Conservation (phyloP, 2,113 vertebrate species). For the Gulo gulo region DNA sequence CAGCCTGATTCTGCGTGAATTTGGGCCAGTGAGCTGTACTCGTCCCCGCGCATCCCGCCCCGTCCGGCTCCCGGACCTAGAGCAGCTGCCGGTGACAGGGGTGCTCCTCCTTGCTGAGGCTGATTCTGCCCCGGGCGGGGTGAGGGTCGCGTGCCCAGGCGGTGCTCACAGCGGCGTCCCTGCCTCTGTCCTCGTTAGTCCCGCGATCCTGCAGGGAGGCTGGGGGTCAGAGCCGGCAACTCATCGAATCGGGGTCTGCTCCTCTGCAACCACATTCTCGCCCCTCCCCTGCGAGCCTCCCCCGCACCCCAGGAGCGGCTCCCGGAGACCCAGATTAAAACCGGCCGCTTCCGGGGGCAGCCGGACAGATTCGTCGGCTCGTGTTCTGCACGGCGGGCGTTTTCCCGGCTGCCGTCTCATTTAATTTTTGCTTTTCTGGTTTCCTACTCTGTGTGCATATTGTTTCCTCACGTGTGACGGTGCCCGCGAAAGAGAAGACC, state of each 20-base stretch:
- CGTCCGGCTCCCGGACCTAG: fast-evolving
- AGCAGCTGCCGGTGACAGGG: not conserved
- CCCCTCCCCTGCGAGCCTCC: not conserved
- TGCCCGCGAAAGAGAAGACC: not conserved
- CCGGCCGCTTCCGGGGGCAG: not conserved
- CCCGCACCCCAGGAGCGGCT: not conserved
- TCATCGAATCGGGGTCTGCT: conserved; percentile 68
- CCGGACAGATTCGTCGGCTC: not conserved
- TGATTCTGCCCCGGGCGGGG: conserved; percentile 10
- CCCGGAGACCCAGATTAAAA: conserved; percentile 41
- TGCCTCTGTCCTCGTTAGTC: conserved; percentile 45
- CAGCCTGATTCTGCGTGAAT: fast-evolving
- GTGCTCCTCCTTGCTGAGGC: not conserved
- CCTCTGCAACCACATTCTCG: not conserved
- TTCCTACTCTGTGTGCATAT: conserved; percentile 23
- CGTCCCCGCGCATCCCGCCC: not conserved
- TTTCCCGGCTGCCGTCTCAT: conserved; percentile 15
- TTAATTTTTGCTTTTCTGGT: conserved; percentile 42
- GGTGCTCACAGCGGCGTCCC: fast-evolving
- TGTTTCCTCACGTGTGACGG: fast-evolving
- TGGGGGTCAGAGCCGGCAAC: conserved; percentile 48
- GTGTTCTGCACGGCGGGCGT: conserved; percentile 19
- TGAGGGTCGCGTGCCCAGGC: fast-evolving
- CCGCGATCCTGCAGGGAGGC: not conserved
- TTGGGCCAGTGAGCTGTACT: fast-evolving